phyloP scores from a whole-genome alignment of 2,113 vertebrate genomes.

The Mixornis gularis region DNA sequence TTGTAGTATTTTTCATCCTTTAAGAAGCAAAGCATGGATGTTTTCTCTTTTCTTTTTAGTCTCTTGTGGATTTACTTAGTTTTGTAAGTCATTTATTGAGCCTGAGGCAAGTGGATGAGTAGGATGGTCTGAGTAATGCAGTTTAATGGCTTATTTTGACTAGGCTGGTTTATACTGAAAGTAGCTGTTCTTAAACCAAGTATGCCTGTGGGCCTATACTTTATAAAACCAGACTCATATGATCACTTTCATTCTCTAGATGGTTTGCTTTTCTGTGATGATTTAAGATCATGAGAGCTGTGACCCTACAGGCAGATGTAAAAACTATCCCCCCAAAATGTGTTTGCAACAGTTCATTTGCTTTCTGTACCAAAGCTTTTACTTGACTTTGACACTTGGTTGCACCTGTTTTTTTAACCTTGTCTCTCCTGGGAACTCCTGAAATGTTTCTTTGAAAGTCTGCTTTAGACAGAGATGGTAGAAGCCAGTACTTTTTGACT shows the following conservation, averaged over 20 bases:
- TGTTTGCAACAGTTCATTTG: neutral
- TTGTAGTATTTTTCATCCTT: neutral
- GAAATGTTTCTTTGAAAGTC: neutral
- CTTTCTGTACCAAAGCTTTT: neutral
- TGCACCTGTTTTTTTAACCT: conserved; percentile 28
- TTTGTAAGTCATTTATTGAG: neutral
- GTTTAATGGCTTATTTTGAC: neutral
- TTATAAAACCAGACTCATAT: neutral
- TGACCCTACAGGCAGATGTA: neutral
- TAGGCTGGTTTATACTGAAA: neutral
- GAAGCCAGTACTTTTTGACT: neutral
- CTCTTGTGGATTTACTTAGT: neutral
- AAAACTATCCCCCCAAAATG: neutral
- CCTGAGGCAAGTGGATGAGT: neutral
- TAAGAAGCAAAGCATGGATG: neutral
- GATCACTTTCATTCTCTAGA: neutral
- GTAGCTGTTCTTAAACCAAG: neutral
- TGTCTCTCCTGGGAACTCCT: neutral
- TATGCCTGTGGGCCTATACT: neutral
- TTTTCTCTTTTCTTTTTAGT: neutral
- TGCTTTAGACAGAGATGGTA: neutral
- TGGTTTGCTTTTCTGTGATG: neutral
- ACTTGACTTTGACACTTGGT: neutral
- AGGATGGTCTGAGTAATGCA: neutral
- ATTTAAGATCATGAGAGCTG: neutral